Conservation (phyloP, 2,888 invertebrate species). For the Coenonympha glycerion region DNA sequence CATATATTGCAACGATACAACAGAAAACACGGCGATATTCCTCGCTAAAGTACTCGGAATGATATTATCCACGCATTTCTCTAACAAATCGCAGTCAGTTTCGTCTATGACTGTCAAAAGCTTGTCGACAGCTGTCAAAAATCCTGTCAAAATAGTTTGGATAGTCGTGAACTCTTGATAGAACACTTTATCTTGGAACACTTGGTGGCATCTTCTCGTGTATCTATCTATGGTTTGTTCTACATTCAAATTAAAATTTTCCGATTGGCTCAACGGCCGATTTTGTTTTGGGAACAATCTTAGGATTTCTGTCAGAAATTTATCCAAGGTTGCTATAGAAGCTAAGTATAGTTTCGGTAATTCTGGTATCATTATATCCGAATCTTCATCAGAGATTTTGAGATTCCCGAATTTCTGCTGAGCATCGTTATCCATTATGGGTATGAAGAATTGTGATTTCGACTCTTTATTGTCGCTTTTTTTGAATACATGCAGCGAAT, state of each 20-base stretch:
- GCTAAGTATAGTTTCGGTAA: constrained; percentile 53
- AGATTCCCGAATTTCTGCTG: constrained; percentile 61
- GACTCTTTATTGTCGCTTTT: constrained; percentile 64
- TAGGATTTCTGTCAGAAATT: constrained; percentile 55
- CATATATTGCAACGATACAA: constrained; percentile 66
- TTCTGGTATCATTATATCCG: constrained; percentile 54
- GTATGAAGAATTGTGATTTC: constrained; percentile 69
- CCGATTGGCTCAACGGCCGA: constrained; percentile 67
- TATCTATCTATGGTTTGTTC: constrained; percentile 69
- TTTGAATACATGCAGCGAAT: constrained; percentile 62
- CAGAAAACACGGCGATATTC: constrained; percentile 59
- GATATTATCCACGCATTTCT: constrained; percentile 61
- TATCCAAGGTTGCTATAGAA: constrained; percentile 51
- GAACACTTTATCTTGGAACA: constrained; percentile 69
- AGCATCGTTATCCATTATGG: constrained; percentile 53
- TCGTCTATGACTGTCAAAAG: constrained; percentile 52
- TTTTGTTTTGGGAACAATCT: constrained; percentile 66
- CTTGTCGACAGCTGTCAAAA: constrained; percentile 46
- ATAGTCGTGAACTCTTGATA: constrained; percentile 62
- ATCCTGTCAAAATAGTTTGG: constrained; percentile 56
- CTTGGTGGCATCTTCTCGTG: constrained; percentile 66
- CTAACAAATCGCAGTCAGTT: constrained; percentile 59
- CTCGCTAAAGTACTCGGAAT: constrained; percentile 50
- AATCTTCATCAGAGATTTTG: constrained; percentile 56
- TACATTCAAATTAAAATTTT: constrained; percentile 58